Conservation (phyloP, 2,113 vertebrate species). For the Calyptomena viridis region DNA sequence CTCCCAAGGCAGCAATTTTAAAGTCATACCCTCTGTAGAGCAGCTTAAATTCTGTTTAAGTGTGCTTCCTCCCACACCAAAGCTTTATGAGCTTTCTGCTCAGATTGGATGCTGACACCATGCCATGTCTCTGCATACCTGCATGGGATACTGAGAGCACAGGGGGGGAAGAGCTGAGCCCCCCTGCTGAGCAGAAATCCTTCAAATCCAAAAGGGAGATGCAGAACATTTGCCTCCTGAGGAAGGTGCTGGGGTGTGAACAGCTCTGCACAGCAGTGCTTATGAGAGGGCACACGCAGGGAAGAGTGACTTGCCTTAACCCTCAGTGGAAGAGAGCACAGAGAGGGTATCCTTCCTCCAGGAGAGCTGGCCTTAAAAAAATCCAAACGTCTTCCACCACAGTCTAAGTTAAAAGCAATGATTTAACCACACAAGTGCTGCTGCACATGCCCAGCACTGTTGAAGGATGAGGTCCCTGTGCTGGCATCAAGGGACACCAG, state of each 20-base stretch:
- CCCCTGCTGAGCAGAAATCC: neutral
- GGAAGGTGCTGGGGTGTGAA: neutral
- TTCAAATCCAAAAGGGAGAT: neutral
- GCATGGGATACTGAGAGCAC: accelerated
- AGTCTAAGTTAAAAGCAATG: neutral
- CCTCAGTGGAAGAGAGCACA: neutral
- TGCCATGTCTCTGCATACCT: accelerated
- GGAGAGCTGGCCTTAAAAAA: neutral
- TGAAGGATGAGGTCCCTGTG: accelerated
- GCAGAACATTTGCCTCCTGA: neutral
- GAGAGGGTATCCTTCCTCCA: neutral
- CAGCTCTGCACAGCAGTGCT: neutral
- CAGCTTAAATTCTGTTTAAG: neutral
- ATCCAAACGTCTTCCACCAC: neutral
- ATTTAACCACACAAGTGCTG: neutral
- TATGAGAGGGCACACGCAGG: neutral
- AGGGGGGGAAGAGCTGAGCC: neutral
- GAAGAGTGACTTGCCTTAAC: accelerated
- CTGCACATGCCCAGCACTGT: neutral
- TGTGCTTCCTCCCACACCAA: neutral
- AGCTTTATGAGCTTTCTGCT: neutral
- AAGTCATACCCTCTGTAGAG: neutral
- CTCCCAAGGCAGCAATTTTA: conserved; percentile 8
- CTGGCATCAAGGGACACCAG: neutral
- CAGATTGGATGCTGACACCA: neutral